Base-by-base conservation (phyloP, 2,113 vertebrate genomes). In the Chrysochloris asiatica region DNA sequence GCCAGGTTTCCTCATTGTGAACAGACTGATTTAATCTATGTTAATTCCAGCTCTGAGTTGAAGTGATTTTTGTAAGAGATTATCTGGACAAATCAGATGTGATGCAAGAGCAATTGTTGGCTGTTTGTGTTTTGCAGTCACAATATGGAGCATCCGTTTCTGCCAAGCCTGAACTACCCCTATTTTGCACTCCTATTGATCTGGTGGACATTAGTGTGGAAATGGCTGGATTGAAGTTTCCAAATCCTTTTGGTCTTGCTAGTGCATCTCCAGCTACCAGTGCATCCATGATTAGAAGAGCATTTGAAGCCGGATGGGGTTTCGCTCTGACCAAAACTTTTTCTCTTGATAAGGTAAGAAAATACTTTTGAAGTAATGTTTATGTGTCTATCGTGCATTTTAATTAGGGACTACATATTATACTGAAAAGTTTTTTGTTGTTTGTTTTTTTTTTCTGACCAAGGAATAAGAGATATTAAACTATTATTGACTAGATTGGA, bases 271-370 rank as follows among this genome's bases (percentile, higher is more conserved):
- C 99, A 83, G 97, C 99, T 61, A 99, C 99, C 14, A 99, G 98
- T 91, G 96, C 98, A 7, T 96, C 99, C 36, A 99, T 99, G 99
- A 99, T 99, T 94, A 98, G 98, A 91, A 98, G 99, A 97, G 98
- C 98, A 41, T 99, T 99, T 96, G 98, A 99, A 94, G 98, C 99
- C 82, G 99, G 99, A 52, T 99, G 99, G 99, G 98, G 98, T 77
- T 99, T 99, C 86, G 98, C 99, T 92, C 95, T 99, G 92, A 99
- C 99, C 90, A 99, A 99, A 97, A 99, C 99, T 0, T 99, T 99
- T 95, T 98, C 98, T 71, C 97, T 99, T 92, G 98, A 99, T 96
- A 99, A 99, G 98, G 98, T 98, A 97, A 96, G 96, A 72, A 80
- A 69, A 67, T 38, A 22, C 52, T 79, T 71, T 93, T 94, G 41